These are phyloP conservation scores for Heterotis niloticus DNA, from an alignment of 2,113 vertebrate species.

Conservation along the genomic window DNA sequence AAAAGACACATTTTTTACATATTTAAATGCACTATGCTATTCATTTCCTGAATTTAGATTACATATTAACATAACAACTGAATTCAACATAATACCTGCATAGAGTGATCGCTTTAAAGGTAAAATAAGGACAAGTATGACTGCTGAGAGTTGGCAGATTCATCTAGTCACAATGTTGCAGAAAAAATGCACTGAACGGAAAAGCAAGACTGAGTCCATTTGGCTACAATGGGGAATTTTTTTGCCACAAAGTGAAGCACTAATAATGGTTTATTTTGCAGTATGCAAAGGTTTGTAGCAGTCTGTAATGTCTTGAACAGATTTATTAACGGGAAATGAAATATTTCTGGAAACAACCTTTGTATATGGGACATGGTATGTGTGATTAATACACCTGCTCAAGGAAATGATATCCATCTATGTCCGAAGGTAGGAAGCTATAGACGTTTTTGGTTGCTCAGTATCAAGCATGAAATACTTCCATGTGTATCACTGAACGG, in stretches of 20 bases:
- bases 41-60: too few relatives aligned
- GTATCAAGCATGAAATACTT: too few relatives aligned
- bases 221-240: neutral
- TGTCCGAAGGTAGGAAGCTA: neutral
- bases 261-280: neutral
- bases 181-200: neutral
- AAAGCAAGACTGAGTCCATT: conserved; percentile 11
- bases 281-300: neutral
- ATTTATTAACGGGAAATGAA: neutral
- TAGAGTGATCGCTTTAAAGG: neutral
- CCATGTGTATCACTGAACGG: neutral
- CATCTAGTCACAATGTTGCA: neutral
- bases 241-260: neutral
- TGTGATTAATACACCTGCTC: conserved; percentile 12
- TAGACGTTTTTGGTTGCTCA: too few relatives aligned
- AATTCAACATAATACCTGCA: too few relatives aligned
- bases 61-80: too few relatives aligned
- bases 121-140: neutral
- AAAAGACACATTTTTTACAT: too few relatives aligned
- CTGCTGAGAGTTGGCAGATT: neutral
- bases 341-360: neutral
- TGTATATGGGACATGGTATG: neutral
- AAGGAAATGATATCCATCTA: neutral
- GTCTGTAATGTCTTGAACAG: conserved; percentile 1
- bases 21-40: too few relatives aligned